Evolutionary conservation across 1,140 invertebrate species (phyloP).

Genomic region (Drosophila nebulosa): DNA sequence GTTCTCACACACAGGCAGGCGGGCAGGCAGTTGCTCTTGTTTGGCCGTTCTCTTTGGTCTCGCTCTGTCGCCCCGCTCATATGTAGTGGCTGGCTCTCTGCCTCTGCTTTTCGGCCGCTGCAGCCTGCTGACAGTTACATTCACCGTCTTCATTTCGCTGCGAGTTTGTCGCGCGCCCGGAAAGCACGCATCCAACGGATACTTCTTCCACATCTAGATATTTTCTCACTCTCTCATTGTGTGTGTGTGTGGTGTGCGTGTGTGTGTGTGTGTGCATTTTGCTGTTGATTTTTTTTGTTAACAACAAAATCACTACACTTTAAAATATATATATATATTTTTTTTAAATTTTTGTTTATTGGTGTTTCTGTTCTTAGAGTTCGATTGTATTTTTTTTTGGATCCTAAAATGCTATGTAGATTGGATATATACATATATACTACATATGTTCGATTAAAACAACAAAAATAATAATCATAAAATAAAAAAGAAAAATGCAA

Average conservation of each 20-base stretch:
- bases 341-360: neutral
- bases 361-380: neutral
- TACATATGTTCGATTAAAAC: neutral
- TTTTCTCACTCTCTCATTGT: conserved; percentile 6
- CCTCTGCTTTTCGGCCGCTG: conserved; percentile 5
- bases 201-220: neutral
- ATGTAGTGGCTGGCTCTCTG: neutral
- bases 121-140: conserved; percentile 7
- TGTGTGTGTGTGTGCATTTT: neutral
- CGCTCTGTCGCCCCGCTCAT: too few species aligned
- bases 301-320: neutral
- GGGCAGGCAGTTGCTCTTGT: neutral
- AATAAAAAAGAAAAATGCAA: neutral
- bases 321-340: neutral
- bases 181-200: conserved; percentile 11
- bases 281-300: neutral
- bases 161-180: conserved; percentile 16
- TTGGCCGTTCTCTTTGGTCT: too few species aligned
- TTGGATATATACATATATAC: neutral
- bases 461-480: neutral
- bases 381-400: neutral
- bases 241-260: neutral
- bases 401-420: neutral
- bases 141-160: conserved; percentile 11
- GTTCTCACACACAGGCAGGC: neutral